These are phyloP conservation scores for Linepithema humile DNA, from an alignment of 1,140 invertebrate genomes.

Conservation along the genomic window DNA sequence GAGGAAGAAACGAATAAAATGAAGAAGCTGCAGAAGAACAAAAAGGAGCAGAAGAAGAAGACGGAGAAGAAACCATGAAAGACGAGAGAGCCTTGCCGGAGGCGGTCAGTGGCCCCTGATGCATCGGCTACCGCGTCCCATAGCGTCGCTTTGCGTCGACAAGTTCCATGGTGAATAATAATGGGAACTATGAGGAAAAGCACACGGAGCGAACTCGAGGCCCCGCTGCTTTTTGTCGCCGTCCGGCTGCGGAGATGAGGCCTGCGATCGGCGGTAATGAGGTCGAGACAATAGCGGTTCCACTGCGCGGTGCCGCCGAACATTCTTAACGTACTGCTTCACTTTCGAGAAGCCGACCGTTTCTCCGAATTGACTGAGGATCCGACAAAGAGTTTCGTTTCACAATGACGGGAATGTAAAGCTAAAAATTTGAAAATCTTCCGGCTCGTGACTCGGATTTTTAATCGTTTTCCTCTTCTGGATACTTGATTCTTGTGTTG, in stretches of 20 bases:
- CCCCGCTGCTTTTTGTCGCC: constrained; percentile 33
- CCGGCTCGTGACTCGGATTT: neutral
- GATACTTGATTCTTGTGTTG: neutral
- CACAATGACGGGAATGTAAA: neutral
- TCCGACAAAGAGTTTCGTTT: neutral
- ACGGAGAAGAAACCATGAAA: constrained; percentile 56
- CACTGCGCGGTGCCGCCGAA: neutral
- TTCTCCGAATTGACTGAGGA: neutral
- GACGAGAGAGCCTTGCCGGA: constrained; percentile 77
- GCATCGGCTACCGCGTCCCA: constrained; percentile 70
- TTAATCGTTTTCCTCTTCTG: neutral
- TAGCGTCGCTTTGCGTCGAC: constrained; percentile 22
- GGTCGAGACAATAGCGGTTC: constrained; percentile 52
- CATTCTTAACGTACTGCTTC: constrained; percentile 9
- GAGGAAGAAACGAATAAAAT: constrained; percentile 53
- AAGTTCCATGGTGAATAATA: constrained; percentile 48
- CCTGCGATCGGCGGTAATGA: constrained; percentile 36
- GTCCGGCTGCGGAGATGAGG: constrained; percentile 3
- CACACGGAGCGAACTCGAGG: neutral
- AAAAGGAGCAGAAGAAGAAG: constrained; percentile 56
- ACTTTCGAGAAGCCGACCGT: neutral
- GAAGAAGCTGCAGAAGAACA: constrained; percentile 54
- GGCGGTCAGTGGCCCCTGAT: constrained; percentile 81
- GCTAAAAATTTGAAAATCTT: constrained; percentile 13
- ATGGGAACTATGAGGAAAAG: constrained; percentile 34